Base-by-base conservation (phyloP, 2,797 vertebrate species). In the Acropternis orthonyx region DNA sequence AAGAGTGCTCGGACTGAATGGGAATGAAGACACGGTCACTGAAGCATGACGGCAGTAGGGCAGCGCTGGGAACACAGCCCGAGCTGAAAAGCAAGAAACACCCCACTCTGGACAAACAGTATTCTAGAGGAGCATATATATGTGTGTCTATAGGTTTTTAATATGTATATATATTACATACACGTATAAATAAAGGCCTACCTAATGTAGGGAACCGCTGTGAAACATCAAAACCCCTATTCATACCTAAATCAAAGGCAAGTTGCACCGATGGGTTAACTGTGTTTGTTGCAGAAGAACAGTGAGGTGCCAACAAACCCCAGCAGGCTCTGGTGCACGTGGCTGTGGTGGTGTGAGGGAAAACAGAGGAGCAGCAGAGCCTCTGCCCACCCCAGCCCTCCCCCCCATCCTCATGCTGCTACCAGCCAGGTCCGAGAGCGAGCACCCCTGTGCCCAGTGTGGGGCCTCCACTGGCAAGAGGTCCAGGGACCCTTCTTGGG, bases 361-460 rank as follows among this genome's bases (percentile, higher is more conserved):
- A 54, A 63, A 46, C 0, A 1, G 12, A 2, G 2, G 44, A 67
- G 68, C 10, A 46, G 63, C 6, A 73, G 28, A 61, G 17, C 22
- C 32, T 49, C 36, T 46, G 9, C 32, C 36, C n/a, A n/a, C 62
- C 5, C 7, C 66, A 49, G 61, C 22, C 21, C 55, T 69, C 14
- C 20, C 7, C 39, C 61, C 18, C 18, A 16, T 23, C 62, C 41
- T 26, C 41, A 4, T 39, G 30, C 41, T 58, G 37, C 69, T 26
- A 23, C 11, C 39, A 34, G 44, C 24, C 20, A 1, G 32, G 46
- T 46, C 41, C 18, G 23, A 68, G 27, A 76, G 26, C 21, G 44
- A 83, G 30, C 14, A n/a, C 8, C 16, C 1, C 0, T 3, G 3
- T 1, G 9, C 16, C 21, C 4, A 0, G 7, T 2, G 37, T 1